These are phyloP conservation scores for Poecilia picta DNA, from an alignment of 2,797 vertebrate species.

Conservation along the genomic window DNA sequence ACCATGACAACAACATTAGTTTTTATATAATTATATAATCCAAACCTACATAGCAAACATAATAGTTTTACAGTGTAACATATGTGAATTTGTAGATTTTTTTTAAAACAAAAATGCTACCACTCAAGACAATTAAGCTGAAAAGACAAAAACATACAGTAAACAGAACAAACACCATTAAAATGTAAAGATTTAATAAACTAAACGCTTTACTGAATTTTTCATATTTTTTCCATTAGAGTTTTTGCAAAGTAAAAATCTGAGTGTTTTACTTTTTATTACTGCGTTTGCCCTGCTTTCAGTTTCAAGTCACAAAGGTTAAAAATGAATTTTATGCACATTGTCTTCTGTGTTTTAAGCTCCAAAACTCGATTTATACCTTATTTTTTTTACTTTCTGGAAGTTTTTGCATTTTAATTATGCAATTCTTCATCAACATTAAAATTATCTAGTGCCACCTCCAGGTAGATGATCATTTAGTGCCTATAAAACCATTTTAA, in stretches of 20 bases:
- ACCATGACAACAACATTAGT: neutral
- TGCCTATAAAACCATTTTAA: neutral
- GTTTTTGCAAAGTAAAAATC: neutral
- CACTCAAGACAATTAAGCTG: no score
- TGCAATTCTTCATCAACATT: neutral
- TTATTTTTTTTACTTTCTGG: neutral
- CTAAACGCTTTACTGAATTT: neutral
- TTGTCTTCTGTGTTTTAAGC: neutral
- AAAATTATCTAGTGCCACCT: neutral
- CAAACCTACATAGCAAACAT: neutral
- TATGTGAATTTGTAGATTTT: neutral
- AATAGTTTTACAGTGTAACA: neutral
- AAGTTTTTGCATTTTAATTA: neutral
- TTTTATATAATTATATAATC: neutral
- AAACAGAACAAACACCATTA: neutral
- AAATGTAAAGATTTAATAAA: neutral
- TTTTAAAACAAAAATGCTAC: neutral
- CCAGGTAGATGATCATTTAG: neutral
- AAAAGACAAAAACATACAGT: neutral
- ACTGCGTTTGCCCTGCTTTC: neutral
- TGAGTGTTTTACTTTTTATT: neutral
- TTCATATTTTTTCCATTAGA: neutral
- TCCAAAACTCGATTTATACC: neutral
- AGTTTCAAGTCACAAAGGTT: neutral
- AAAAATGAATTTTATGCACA: neutral